These are phyloP conservation scores for Lepidonotus clava DNA, from an alignment of 2,888 invertebrate species.

Conservation along the genomic window DNA sequence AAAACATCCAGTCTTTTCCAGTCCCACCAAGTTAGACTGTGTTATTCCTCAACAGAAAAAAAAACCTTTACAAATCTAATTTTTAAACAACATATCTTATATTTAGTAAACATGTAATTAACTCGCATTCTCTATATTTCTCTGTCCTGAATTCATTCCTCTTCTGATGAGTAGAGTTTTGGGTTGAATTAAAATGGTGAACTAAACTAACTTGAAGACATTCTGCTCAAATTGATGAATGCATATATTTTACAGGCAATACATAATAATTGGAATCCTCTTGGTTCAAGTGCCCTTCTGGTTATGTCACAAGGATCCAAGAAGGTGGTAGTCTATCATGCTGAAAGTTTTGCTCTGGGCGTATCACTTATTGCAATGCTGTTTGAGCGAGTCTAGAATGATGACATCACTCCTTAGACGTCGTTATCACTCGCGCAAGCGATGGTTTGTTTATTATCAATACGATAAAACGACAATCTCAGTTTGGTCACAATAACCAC, in stretches of 20 bases:
- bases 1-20: neutral
- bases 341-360: conserved; percentile 39
- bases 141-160: neutral
- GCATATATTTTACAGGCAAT: conserved; percentile 7
- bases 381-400: conserved; percentile 13
- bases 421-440: neutral
- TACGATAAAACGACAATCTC: neutral
- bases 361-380: conserved; percentile 20
- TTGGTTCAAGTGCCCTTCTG: neutral
- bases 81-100: neutral
- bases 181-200: neutral
- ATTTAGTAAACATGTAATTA: too few species aligned
- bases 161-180: neutral
- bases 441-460: neutral
- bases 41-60: neutral
- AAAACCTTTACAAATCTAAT: neutral
- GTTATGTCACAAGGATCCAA: neutral
- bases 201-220: conserved; percentile 43
- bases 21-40: neutral
- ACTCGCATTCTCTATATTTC: neutral
- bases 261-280: neutral
- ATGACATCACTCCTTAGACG: neutral
- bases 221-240: conserved; percentile 42
- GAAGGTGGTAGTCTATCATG: conserved; percentile 19
- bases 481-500: conserved; percentile 34